Evolutionary conservation across 2,888 invertebrate species (phyloP).

Genomic region (Pteria penguin): DNA sequence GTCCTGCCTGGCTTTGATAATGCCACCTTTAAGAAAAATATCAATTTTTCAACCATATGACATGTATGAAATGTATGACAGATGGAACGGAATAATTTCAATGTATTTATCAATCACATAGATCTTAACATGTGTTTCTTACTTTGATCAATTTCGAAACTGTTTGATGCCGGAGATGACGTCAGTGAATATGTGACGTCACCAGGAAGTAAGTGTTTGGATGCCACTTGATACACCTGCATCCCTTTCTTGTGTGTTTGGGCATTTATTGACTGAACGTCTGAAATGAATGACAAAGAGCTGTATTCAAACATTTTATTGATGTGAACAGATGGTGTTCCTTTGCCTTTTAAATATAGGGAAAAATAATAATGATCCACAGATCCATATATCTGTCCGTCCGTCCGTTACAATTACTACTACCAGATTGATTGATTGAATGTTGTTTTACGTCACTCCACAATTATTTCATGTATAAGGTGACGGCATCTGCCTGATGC

Average conservation of each 20-base stretch:
- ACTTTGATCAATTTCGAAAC: conserved; percentile 30
- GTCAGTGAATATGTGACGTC: not conserved
- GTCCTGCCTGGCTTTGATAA: conserved; percentile 12
- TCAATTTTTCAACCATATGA: too few species aligned
- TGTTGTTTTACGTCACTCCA: too few species aligned
- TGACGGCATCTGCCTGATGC: too few species aligned
- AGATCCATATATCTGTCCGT: not conserved
- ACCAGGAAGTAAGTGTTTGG: not conserved
- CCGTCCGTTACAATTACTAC: too few species aligned
- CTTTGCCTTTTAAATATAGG: too few species aligned
- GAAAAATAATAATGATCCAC: too few species aligned
- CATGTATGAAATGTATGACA: too few species aligned
- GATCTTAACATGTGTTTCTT: too few species aligned
- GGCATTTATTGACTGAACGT: conserved; percentile 21
- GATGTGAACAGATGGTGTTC: not conserved
- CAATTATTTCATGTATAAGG: too few species aligned
- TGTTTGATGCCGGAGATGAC: conserved; percentile 16
- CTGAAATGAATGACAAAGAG: conserved; percentile 1
- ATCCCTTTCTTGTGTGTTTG: not conserved
- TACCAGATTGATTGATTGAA: too few species aligned
- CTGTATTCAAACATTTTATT: not conserved
- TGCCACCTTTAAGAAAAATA: not conserved
- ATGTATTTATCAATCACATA: too few species aligned
- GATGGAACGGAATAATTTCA: too few species aligned
- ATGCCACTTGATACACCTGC: conserved; percentile 15